These are phyloP conservation scores for Hydractinia echinata DNA, from an alignment of 30 jellyfish, hydroid and myxozoan species.

Conservation along the genomic window DNA sequence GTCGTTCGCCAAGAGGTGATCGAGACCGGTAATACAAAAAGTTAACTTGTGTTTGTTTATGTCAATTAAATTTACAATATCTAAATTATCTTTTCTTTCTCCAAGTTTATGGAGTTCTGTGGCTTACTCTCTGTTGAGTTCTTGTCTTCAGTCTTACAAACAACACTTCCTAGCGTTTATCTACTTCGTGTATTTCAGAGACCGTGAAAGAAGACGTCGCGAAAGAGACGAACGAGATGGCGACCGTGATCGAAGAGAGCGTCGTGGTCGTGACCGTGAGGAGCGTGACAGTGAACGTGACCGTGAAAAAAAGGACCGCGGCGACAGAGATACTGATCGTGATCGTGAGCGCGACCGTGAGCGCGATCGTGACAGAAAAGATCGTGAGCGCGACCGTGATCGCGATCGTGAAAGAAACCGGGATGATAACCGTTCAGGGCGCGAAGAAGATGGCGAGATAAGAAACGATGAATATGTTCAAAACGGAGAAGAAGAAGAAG, in stretches of 20 bases:
- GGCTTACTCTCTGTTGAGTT: no score
- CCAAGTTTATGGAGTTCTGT: background rate
- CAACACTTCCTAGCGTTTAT: background rate
- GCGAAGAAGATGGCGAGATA: slow-evolving; percentile 14
- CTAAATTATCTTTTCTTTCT: background rate
- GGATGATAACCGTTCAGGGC: slow-evolving; percentile 12
- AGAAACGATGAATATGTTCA: slow-evolving; percentile 13
- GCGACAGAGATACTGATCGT: slow-evolving; percentile 55
- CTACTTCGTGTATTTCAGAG: slow-evolving; percentile 13
- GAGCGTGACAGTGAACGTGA: slow-evolving; percentile 50
- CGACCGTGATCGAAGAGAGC: slow-evolving; percentile 43
- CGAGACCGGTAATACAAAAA: slow-evolving; percentile 1
- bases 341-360: slow-evolving; percentile 39
- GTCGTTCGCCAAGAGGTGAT: slow-evolving; percentile 45
- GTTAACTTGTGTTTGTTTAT: background rate
- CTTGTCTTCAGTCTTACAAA: no score
- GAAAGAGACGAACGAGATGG: slow-evolving; percentile 39
- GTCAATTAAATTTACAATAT: background rate
- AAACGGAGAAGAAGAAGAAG: slow-evolving; percentile 4
- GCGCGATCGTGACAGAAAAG: slow-evolving; percentile 48
- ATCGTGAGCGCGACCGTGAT: slow-evolving; percentile 28
- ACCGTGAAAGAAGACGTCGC: slow-evolving; percentile 56
- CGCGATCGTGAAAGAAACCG: slow-evolving; percentile 18
- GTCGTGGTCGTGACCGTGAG: slow-evolving; percentile 40
- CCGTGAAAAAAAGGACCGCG: slow-evolving; percentile 25